Percentiles rank a stretch among this genome's conserved stretches.
Evolutionary conservation across 1,140 invertebrate species (phyloP).

Genomic region (Drusus annulatus): DNA sequence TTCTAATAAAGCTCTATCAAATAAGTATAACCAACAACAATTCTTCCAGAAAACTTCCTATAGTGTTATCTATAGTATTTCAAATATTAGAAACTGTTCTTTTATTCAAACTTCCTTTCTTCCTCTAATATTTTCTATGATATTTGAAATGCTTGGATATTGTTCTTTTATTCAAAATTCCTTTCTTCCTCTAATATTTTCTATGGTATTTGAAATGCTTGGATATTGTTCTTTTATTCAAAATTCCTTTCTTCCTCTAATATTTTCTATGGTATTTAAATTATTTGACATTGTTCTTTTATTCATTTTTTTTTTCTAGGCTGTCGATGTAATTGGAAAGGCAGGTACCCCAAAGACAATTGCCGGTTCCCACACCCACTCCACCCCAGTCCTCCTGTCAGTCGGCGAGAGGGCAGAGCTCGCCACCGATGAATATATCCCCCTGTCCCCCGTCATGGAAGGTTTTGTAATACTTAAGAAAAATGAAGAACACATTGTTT

Average conservation of each 20-base stretch:
- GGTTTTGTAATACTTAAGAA: slow-evolving; percentile 99
- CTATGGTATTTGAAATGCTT: neutral
- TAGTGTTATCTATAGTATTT: no score
- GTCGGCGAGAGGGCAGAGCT: slow-evolving; percentile 98
- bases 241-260: neutral
- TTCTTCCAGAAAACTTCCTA: no score
- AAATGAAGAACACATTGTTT: slow-evolving; percentile 75
- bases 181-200: no score
- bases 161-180: no score
- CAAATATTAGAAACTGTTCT: neutral
- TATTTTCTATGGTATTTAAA: neutral
- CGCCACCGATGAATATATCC: slow-evolving; percentile 97
- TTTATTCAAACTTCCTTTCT: no score
- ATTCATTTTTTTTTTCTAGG: slow-evolving; percentile 71
- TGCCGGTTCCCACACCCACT: slow-evolving; percentile 99
- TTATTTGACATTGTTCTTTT: neutral
- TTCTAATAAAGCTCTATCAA: no score
- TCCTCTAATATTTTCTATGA: no score
- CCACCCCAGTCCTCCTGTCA: slow-evolving; percentile 96
- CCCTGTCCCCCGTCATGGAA: slow-evolving; percentile 97
- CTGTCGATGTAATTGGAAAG: slow-evolving; percentile 99
- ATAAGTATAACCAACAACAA: neutral
- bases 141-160: neutral
- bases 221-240: no score
- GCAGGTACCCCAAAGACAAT: slow-evolving; percentile 99